Conservation (phyloP, 2,797 vertebrate species). For the Rhinophrynus dorsalis region DNA sequence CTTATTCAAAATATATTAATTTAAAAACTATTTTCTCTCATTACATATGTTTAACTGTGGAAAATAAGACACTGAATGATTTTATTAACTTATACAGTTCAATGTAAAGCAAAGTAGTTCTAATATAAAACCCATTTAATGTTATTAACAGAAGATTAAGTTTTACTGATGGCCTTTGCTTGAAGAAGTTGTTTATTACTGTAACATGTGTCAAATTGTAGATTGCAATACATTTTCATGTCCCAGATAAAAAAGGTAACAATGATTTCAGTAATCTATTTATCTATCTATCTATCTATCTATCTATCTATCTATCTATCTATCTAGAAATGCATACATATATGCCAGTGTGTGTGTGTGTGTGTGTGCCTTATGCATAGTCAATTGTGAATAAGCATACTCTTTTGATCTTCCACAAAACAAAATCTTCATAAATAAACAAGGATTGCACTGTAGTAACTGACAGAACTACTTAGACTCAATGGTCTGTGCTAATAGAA, state of each 20-base stretch:
- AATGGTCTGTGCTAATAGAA: slow-evolving; percentile 76
- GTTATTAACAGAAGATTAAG: background rate
- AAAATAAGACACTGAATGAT: slow-evolving; percentile 13
- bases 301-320: too few species aligned
- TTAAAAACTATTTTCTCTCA: slow-evolving; percentile 8
- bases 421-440: slow-evolving; percentile 83
- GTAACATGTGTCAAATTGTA: background rate
- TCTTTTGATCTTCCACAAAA: slow-evolving; percentile 78
- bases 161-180: background rate
- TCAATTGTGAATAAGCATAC: slow-evolving; percentile 73
- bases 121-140: slow-evolving; percentile 7
- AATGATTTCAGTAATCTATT: background rate
- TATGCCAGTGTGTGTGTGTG: background rate
- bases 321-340: too few species aligned
- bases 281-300: too few species aligned
- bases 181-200: background rate
- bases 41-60: background rate
- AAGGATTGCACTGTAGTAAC: slow-evolving; percentile 68
- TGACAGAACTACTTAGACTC: slow-evolving; percentile 75
- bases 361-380: slow-evolving; percentile 69
- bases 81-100: slow-evolving; percentile 3
- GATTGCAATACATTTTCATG: background rate
- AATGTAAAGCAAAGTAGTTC: slow-evolving; percentile 5
- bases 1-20: slow-evolving; percentile 18
- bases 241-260: background rate